A percentile compares a stretch with the other conserved stretches of the same genome.
These are phyloP conservation scores for Mellilla xanthometata DNA, from an alignment of 2,888 invertebrate species.

Conservation along the genomic window DNA sequence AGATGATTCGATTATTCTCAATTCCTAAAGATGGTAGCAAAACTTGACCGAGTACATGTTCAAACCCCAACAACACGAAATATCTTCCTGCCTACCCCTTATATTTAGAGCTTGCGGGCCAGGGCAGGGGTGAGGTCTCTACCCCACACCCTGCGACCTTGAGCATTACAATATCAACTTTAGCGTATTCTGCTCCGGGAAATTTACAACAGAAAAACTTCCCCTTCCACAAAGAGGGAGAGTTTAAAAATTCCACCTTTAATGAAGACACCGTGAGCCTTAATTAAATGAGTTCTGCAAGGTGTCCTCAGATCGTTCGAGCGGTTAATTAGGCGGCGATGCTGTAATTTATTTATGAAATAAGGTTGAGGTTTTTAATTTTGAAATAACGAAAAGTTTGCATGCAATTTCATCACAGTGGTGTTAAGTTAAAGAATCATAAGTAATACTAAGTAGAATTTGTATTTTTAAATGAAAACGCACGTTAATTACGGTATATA, in stretches of 20 bases:
- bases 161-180: conserved; percentile 40
- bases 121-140: conserved; percentile 10
- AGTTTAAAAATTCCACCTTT: conserved; percentile 50
- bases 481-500: no score
- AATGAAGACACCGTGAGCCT: conserved; percentile 42
- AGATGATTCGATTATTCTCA: no score
- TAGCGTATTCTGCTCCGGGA: background rate
- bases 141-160: conserved; percentile 61
- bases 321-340: conserved; percentile 45
- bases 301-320: conserved; percentile 39
- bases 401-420: no score
- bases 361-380: conserved; percentile 10
- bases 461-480: no score
- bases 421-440: no score
- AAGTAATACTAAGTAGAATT: no score
- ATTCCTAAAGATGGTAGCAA: no score
- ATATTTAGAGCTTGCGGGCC: no score
- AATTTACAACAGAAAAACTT: conserved; percentile 37
- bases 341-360: conserved; percentile 41
- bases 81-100: no score
- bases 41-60: no score
- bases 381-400: conserved; percentile 3
- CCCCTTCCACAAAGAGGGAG: conserved; percentile 25
- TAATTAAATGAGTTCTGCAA: conserved; percentile 49
- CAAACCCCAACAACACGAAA: no score